Base-by-base conservation (phyloP, 2,797 vertebrate species). In the Anisognathus igniventris region DNA sequence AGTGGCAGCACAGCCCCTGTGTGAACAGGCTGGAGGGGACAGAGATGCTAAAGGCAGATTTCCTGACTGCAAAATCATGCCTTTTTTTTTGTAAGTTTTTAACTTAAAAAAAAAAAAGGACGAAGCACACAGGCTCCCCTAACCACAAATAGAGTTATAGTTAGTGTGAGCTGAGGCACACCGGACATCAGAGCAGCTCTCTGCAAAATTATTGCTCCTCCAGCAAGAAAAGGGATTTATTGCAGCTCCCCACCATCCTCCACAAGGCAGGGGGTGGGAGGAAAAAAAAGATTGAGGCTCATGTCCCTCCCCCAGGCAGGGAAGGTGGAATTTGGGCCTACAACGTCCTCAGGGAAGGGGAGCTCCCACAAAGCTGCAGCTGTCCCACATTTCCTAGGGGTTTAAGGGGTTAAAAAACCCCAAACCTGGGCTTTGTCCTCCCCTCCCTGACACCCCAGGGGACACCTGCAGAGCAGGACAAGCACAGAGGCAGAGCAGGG, bases 141-240 rank as follows among this genome's bases (percentile, higher is more conserved):
- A 91, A 93, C 93, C 93, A 93, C 89, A 95, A 48, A 25, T 0
- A 57, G 58, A 94, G 86, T 90, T 92, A 68, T 48, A 72, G 33
- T 77, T 72, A 80, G 91, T 24, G 5, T 1, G 5, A 73, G 78
- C 85, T 33, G 50, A 13, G 1, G 57, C 28, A 21, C 66, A 84
- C 30, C 9, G 0, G 86, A 73, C 79, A 81, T 17, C 17, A 1
- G 65, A 79, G 68, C 74, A 91, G 77, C 65, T 83, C 74, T 60
- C 47, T 78, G 87, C 12, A 22, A 51, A 71, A 24, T 19, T 57
- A 19, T 10, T 47, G 71, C 67, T 74, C 21, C 76, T 90, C 35
- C 57, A 83, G 74, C 20, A 61, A 62, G 9, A 27, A 28, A 40
- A 54, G 12, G 45, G 60, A 58, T 53, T 95, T 40, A 20, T 12